Conservation (phyloP, 2,888 invertebrate genomes). For the Lepidochrysops patricia region DNA sequence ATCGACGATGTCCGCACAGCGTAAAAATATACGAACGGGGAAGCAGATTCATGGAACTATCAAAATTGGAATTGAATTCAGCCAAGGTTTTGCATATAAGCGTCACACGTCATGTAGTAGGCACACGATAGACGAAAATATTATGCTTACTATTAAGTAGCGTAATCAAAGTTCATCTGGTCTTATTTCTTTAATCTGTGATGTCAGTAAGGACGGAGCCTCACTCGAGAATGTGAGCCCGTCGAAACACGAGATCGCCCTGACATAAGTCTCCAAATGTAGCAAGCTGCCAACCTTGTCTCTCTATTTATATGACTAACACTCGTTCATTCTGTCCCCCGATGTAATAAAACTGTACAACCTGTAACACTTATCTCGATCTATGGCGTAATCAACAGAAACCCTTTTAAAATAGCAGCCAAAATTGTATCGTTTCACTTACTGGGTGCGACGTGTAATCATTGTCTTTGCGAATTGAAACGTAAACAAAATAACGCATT, state of each 20-base stretch:
- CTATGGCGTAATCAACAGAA: constrained; percentile 26
- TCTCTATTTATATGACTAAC: constrained; percentile 55
- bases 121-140: too few species aligned
- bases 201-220: constrained; percentile 36
- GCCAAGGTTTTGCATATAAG: too few species aligned
- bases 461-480: not conserved
- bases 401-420: constrained; percentile 9
- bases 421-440: not conserved
- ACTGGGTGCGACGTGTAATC: not conserved
- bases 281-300: constrained; percentile 64
- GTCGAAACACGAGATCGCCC: constrained; percentile 51
- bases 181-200: too few species aligned
- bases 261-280: constrained; percentile 69
- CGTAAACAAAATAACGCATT: not conserved
- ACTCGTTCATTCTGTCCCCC: constrained; percentile 32
- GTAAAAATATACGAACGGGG: too few species aligned
- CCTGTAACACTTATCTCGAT: constrained; percentile 36
- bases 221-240: constrained; percentile 31
- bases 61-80: too few species aligned
- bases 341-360: constrained; percentile 35
- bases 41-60: too few species aligned
- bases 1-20: too few species aligned
- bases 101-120: too few species aligned
- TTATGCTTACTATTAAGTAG: too few species aligned
- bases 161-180: too few species aligned